Evolutionary conservation across 2,888 invertebrate species (phyloP), one percentile per base, ranked within the genome.

Genomic region (Carabus problematicus): DNA sequence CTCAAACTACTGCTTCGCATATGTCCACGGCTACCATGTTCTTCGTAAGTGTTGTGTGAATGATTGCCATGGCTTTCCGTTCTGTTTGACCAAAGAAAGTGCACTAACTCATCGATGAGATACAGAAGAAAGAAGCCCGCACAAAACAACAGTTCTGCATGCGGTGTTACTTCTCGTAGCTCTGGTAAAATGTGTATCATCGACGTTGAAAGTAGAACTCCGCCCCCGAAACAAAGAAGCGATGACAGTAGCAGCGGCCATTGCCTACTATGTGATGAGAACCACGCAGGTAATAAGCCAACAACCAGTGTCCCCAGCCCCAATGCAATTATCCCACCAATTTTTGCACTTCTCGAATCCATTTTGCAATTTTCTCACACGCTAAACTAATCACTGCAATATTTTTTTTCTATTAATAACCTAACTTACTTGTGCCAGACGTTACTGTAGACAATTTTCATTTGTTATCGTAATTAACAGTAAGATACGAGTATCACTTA

Each of bases 171-270:
- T 70, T 87, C 86, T 62, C 90, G 84, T 19, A 90, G 88, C 84
- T 94, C 93, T n/a, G 92, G 92, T 3, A 94, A 81, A 84, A 94
- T 91, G 80, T 94, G 94, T 14, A 91, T 84, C 41, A 93, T 73
- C 0, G 92, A 87, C 0, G 94, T 94, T 0, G 92, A 88, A 3
- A 94, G 80, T 3, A 94, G 84, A 18, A 94, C 91, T 0, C 94
- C 94, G 6, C 90, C 93, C 2, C 94, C 94, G 75, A 92, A 92
- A 77, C 92, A 93, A 1, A 94, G 83, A 7, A 92, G 80, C 12
- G 88, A 84, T 0, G 92, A 92, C 0, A 91, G 83, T 1, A 88
- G 75, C 1, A 92, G 78, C 0, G 90, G 90, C 76, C 86, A 86
- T 19, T 84, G 82, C 56, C 87, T 83, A 47, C 87, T 84, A 6